Conservation (phyloP, 2,797 vertebrate species). For the Hippopotamyrus pictus region DNA sequence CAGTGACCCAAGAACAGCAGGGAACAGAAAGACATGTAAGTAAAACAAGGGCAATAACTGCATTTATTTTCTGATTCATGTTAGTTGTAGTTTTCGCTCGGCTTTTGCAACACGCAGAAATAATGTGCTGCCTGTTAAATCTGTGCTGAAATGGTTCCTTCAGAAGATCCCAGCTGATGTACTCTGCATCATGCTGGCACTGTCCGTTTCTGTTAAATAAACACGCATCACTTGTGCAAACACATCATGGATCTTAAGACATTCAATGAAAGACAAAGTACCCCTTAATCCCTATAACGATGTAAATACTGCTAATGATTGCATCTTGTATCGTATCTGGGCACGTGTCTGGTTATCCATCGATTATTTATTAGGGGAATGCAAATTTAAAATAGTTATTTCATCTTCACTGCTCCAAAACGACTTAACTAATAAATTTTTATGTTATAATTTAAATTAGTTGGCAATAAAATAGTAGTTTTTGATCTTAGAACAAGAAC, state of each 20-base stretch:
- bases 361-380: background rate
- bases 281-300: background rate
- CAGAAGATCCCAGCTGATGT: background rate
- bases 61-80: background rate
- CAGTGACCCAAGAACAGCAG: background rate
- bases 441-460: background rate
- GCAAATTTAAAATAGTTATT: background rate
- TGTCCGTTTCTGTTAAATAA: background rate
- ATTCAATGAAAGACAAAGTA: background rate
- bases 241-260: background rate
- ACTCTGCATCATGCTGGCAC: background rate
- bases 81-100: background rate
- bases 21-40: background rate
- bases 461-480: background rate
- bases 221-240: background rate
- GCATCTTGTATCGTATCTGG: background rate
- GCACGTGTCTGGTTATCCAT: background rate
- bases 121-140: background rate
- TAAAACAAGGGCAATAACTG: background rate
- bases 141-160: background rate
- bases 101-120: background rate
- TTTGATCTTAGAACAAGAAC: background rate
- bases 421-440: background rate
- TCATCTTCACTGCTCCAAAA: background rate
- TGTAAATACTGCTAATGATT: background rate